A percentile compares a stretch with the other conserved stretches of the same genome.
Evolutionary conservation across 2,113 vertebrate genomes (phyloP).

Genomic region (Alosa alosa): DNA sequence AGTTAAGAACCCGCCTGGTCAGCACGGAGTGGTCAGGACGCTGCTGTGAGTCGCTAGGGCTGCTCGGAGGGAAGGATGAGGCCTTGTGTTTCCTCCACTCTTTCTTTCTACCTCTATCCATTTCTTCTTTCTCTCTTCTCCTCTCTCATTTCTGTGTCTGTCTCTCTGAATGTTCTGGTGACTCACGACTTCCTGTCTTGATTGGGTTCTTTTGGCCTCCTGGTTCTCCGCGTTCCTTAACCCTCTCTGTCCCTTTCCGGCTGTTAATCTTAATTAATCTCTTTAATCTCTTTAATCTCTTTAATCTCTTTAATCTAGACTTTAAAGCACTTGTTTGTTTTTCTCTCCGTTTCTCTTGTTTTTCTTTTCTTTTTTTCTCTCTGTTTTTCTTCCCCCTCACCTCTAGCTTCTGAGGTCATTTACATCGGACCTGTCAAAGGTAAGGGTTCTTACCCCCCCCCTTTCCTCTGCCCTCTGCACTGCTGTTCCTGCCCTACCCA

Average conservation of each 20-base stretch:
- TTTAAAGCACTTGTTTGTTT: conserved; percentile 38
- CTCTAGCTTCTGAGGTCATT: conserved; percentile 95
- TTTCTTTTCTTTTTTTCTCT: conserved; percentile 44
- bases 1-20: background rate
- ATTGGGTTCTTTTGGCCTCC: conserved; percentile 27
- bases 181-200: background rate
- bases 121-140: conserved; percentile 66
- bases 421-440: conserved; percentile 99
- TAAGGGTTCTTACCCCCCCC: conserved; percentile 77
- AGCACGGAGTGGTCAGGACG: background rate
- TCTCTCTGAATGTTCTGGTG: background rate
- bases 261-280: conserved; percentile 43
- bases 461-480: background rate
- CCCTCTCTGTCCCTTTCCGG: conserved; percentile 69
- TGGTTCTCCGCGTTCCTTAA: conserved; percentile 44
- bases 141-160: conserved; percentile 69
- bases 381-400: conserved; percentile 63
- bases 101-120: conserved; percentile 20
- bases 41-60: conserved; percentile 23
- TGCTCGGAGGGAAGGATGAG: conserved; percentile 46
- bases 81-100: background rate
- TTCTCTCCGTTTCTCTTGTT: conserved; percentile 17
- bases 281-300: conserved; percentile 61
- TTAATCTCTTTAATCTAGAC: conserved; percentile 62
- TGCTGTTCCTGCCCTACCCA: background rate